phyloP scores from a whole-genome alignment of 2,113 vertebrate species.

The Xenotilapia leptura region DNA sequence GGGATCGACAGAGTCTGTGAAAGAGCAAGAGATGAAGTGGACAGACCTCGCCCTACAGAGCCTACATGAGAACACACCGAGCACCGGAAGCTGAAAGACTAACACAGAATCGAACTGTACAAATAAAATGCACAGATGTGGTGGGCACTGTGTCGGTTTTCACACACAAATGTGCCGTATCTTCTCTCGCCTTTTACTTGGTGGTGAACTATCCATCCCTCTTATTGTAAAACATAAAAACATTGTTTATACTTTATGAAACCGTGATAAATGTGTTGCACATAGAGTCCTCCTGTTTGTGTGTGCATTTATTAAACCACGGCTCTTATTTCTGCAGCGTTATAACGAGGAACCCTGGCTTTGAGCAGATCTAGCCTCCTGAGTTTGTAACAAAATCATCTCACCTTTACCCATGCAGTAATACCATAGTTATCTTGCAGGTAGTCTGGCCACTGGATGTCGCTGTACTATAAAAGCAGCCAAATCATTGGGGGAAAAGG shows the following conservation, averaged over 20 bases:
- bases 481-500: neutral
- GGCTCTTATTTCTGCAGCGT: rapidly evolving
- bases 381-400: neutral
- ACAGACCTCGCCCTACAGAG: conserved; percentile 91
- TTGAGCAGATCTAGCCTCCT: neutral
- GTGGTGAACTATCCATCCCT: neutral
- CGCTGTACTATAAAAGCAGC: neutral
- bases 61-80: conserved; percentile 90
- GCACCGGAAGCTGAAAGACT: conserved; percentile 67
- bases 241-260: neutral
- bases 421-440: neutral
- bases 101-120: neutral
- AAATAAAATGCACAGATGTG: neutral
- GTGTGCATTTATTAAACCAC: neutral
- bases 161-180: neutral
- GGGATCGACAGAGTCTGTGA: conserved; percentile 93
- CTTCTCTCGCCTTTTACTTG: neutral
- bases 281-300: neutral
- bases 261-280: neutral
- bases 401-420: neutral
- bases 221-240: neutral
- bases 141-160: neutral
- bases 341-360: neutral
- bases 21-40: conserved; percentile 99
- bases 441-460: neutral